A percentile compares a stretch with the other conserved stretches of the same genome.
Conservation (phyloP, 2,888 invertebrate species). For the Heliconius charithonia region DNA sequence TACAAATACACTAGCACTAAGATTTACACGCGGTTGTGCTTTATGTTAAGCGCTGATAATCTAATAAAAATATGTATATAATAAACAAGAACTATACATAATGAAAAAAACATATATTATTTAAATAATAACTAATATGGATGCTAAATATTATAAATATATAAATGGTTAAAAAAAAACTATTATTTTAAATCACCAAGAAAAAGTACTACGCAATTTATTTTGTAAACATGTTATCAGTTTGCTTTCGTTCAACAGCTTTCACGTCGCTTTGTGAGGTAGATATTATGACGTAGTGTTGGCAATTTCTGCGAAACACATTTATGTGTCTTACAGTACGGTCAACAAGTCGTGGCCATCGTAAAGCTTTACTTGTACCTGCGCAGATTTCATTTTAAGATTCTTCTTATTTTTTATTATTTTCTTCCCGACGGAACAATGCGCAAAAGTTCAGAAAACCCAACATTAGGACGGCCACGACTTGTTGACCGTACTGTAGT, state of each 20-base stretch:
- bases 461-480: no score
- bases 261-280: constrained; percentile 41
- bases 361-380: no score
- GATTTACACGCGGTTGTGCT: background rate
- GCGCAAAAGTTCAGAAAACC: no score
- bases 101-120: background rate
- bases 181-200: constrained; percentile 9
- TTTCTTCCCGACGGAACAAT: no score
- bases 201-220: constrained; percentile 17
- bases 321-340: background rate
- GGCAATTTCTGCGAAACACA: constrained; percentile 41
- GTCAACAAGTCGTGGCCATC: no score
- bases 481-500: background rate
- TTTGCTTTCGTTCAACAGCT: constrained; percentile 44
- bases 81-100: no score
- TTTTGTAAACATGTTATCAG: constrained; percentile 28
- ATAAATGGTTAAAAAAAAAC: background rate
- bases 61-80: no score
- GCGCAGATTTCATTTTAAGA: no score
- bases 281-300: constrained; percentile 35
- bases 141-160: background rate
- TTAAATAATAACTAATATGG: background rate
- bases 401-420: no score
- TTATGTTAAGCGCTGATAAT: background rate
- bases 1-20: background rate